Evolutionary conservation across 2,888 invertebrate genomes (phyloP).

Genomic region (Cheilosia grossa): DNA sequence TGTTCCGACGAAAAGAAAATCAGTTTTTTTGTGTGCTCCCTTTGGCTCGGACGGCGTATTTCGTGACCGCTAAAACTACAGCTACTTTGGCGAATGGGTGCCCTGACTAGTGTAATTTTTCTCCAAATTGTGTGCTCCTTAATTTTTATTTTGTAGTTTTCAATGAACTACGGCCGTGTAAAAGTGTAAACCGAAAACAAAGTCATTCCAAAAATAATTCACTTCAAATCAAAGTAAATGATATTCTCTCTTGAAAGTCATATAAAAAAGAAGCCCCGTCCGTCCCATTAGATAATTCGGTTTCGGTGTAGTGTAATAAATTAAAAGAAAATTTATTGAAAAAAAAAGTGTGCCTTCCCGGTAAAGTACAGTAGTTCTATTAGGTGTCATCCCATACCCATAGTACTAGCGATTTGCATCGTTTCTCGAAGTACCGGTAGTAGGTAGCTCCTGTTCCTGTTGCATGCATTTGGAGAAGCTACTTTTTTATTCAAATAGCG

Average conservation of each 20-base stretch:
- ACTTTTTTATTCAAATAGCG: too few relatives aligned
- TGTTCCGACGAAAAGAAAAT: neutral
- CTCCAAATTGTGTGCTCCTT: slow-evolving; percentile 1
- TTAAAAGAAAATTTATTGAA: neutral
- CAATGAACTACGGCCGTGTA: neutral
- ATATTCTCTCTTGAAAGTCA: neutral
- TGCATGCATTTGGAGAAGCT: too few relatives aligned
- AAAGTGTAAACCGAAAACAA: slow-evolving; percentile 7
- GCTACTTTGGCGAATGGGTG: neutral
- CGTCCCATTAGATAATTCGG: slow-evolving; percentile 12
- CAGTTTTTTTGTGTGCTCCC: slow-evolving; percentile 31
- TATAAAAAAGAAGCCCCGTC: neutral
- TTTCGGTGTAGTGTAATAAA: neutral
- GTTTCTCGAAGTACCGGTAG: too few relatives aligned
- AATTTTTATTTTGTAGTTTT: neutral
- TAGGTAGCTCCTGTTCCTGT: too few relatives aligned
- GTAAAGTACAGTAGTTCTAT: neutral
- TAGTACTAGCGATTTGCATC: too few relatives aligned
- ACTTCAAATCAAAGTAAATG: neutral
- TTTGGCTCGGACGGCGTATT: neutral
- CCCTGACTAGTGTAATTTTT: slow-evolving; percentile 24
- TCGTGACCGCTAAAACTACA: too few relatives aligned
- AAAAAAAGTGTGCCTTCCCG: neutral
- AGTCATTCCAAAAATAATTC: neutral
- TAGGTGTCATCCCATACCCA: neutral